phyloP scores from a whole-genome alignment of 2,113 vertebrate genomes.

The Orycteropus afer region DNA sequence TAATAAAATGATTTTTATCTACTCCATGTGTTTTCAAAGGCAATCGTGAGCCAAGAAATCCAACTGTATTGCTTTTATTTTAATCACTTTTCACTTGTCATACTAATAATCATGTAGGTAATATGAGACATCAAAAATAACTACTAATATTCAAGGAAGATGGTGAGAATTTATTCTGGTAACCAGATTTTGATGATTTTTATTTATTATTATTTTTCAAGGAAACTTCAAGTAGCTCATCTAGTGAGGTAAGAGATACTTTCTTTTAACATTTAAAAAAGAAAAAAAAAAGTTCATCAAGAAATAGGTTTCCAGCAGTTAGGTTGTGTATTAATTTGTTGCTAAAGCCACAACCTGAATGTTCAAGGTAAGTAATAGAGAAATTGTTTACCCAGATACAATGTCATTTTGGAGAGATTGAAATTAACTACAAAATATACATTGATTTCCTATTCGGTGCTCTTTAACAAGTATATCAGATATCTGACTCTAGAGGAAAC shows the following conservation, averaged over 20 bases:
- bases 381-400: not conserved
- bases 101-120: not conserved
- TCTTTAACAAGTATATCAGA: not conserved
- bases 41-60: not conserved
- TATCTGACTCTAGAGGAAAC: not conserved
- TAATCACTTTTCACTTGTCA: not conserved
- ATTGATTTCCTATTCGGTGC: not conserved
- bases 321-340: not conserved
- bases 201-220: constrained; percentile 47
- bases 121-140: not conserved
- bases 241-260: constrained; percentile 25
- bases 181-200: not conserved
- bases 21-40: not conserved
- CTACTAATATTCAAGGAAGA: not conserved
- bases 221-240: not conserved
- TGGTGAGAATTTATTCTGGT: not conserved
- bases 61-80: not conserved
- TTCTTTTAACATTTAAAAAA: not conserved
- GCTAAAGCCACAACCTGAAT: not conserved
- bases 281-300: not conserved
- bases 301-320: not conserved
- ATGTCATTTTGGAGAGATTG: not conserved
- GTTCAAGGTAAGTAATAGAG: not conserved
- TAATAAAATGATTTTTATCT: not conserved
- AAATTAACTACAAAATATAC: not conserved